These are phyloP conservation scores for Glossophaga mutica DNA, from an alignment of 2,797 vertebrate genomes.

Conservation along the genomic window DNA sequence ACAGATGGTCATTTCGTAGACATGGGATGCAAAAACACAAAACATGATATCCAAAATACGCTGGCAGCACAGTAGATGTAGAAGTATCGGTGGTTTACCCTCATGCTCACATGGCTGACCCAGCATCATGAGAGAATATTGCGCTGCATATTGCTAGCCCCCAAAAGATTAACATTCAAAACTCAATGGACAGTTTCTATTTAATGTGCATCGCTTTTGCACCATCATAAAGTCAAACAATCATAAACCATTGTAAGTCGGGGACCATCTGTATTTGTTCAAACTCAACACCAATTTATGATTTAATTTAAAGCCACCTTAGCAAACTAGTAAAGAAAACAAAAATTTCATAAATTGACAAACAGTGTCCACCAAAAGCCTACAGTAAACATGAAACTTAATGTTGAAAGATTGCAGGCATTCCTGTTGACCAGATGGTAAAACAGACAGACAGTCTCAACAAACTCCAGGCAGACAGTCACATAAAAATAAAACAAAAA, in stretches of 20 bases:
- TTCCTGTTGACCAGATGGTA: neutral
- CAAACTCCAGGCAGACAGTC: neutral
- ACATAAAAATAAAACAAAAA: conserved; percentile 17
- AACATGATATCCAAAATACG: neutral
- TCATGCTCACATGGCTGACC: neutral
- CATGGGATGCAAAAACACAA: neutral
- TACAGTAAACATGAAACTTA: conserved; percentile 3
- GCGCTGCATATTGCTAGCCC: no score
- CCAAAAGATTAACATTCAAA: neutral
- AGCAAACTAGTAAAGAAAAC: neutral
- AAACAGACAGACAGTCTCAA: neutral
- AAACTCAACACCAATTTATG: neutral
- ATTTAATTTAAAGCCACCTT: conserved; percentile 19
- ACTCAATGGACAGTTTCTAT: neutral
- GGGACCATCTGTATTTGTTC: conserved; percentile 23
- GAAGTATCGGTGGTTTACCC: neutral
- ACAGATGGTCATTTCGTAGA: neutral
- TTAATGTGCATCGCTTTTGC: neutral
- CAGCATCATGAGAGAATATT: neutral
- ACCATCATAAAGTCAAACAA: neutral
- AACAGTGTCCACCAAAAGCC: neutral
- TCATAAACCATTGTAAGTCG: neutral
- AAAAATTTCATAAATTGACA: conserved; percentile 14
- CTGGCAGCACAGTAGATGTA: neutral
- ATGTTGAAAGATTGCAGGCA: neutral